Evolutionary conservation across 1,140 invertebrate species (phyloP).

Genomic region (Cydia splendana): DNA sequence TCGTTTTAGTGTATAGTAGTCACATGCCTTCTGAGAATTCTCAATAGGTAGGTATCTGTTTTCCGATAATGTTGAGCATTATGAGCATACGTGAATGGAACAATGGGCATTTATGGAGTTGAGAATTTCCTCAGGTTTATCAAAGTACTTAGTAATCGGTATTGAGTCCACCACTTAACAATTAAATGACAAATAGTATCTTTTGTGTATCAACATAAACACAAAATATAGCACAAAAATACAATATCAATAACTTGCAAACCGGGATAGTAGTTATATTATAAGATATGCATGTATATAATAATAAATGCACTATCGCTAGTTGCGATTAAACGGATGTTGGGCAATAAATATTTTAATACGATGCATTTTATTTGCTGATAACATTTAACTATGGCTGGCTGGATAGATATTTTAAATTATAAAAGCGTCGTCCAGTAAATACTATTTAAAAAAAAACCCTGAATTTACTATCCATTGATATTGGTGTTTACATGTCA

Average conservation of each 20-base stretch:
- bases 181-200: background rate
- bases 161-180: background rate
- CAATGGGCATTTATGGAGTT: conserved; percentile 3
- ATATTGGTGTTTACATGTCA: background rate
- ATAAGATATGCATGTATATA: background rate
- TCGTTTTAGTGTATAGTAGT: background rate
- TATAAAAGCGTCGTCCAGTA: background rate
- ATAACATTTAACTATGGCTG: background rate
- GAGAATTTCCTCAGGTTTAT: background rate
- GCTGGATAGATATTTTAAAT: background rate
- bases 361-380: background rate
- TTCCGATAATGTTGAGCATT: background rate
- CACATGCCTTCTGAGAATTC: background rate
- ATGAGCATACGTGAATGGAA: background rate
- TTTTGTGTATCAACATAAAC: no score
- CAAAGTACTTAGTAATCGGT: background rate
- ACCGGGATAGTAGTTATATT: background rate
- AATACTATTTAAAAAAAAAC: background rate
- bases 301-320: background rate
- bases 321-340: background rate
- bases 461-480: background rate
- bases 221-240: background rate
- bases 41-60: background rate
- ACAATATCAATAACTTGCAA: background rate
- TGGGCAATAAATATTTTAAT: conserved; percentile 18